Evolutionary conservation across 2,888 invertebrate species (phyloP).

Genomic region (Synanthedon tipuliformis): DNA sequence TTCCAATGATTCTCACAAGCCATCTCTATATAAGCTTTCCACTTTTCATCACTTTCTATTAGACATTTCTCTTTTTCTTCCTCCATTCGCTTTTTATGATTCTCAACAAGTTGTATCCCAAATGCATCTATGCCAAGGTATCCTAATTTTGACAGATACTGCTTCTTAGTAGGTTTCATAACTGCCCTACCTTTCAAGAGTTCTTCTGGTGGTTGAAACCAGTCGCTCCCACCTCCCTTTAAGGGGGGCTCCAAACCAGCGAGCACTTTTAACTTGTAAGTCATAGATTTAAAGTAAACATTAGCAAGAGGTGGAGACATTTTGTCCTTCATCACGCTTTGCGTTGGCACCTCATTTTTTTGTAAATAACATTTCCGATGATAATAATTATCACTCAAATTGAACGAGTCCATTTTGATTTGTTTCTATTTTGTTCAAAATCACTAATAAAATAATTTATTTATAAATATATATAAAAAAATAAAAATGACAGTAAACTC

Average conservation of each 20-base stretch:
- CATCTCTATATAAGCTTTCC: constrained; percentile 28
- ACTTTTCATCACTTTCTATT: constrained; percentile 28
- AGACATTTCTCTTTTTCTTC: constrained; percentile 25
- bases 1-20: constrained; percentile 23
- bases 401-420: constrained; percentile 16
- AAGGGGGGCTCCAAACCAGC: constrained; percentile 51
- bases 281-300: constrained; percentile 54
- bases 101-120: constrained; percentile 25
- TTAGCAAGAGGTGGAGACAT: constrained; percentile 44
- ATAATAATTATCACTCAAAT: constrained; percentile 40
- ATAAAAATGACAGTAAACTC: too few relatives aligned
- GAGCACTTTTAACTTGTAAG: constrained; percentile 32
- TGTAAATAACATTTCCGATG: constrained; percentile 42
- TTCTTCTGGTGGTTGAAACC: constrained; percentile 46
- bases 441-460: constrained; percentile 1
- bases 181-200: constrained; percentile 35
- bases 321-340: constrained; percentile 39
- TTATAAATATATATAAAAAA: too few relatives aligned
- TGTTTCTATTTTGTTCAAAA: neutral
- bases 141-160: constrained; percentile 31
- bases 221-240: constrained; percentile 48
- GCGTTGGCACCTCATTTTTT: constrained; percentile 46
- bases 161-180: constrained; percentile 36
- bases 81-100: constrained; percentile 25
- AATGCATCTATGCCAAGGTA: constrained; percentile 31